Base-by-base conservation (phyloP, 2,797 vertebrate species). In the Typhlichthys eigenmanni region DNA sequence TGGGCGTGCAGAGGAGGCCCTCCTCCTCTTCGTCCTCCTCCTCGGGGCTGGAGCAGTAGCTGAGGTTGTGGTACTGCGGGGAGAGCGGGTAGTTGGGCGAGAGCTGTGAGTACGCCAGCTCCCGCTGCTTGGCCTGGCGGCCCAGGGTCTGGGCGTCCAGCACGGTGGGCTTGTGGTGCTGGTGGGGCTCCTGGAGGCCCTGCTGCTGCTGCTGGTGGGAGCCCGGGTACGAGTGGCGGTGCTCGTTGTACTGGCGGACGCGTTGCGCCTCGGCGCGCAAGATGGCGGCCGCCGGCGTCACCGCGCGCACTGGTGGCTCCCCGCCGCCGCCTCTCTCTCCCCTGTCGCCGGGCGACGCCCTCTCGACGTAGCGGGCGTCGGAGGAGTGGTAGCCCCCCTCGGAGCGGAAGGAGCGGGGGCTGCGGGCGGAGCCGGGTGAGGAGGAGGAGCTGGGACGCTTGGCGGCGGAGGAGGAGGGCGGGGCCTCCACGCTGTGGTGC, bases 151-250 rank as follows among this genome's bases (percentile, higher is more conserved):
- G 87, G 0, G 97, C 97, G 83, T 99, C 97, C 79, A 98, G 83
- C 89, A 97, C 93, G 55, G 95, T 95, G 0, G 96, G 93, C 60
- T 96, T 98, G 14, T 94, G 85, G 55, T 87, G 90, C 49, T 94
- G 91, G 49, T 93, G 85, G 2, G 94, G 93, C 80, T 95, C 96
- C 77, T 95, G 95, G 1, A 94, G 78, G 74, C 93, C 93, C 0
- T 94, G 92, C 0, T 95, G 96, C 17, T 95, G 96, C 17, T 92
- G 92, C 4, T 96, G 95, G 81, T 96, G 95, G 4, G 95, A 91
- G 71, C 95, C 95, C 0, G 97, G 96, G 61, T 96, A 98, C 0
- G 98, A 98, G 90, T 99, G 98, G 64, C 97, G 94, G 84, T 99
- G 98, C 68, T 98, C 96, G 0, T 93, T 95, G 64, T 95, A 96